Percentiles rank a stretch among this genome's conserved stretches.
Evolutionary conservation across 2,888 invertebrate genomes (phyloP).

Genomic region (Deilephila elpenor): DNA sequence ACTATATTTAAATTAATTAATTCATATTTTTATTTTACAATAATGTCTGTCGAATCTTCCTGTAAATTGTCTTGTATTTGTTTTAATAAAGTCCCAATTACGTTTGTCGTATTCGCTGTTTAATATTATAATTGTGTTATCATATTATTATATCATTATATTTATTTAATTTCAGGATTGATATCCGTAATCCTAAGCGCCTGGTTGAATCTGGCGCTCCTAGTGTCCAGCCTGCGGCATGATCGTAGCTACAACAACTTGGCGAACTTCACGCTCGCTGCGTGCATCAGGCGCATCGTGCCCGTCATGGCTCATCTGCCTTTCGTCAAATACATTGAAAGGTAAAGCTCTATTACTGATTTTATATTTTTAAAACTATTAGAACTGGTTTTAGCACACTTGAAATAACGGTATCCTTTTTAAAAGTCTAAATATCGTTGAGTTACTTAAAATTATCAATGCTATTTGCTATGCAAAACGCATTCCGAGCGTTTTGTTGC

Average conservation of each 20-base stretch:
- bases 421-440: no score
- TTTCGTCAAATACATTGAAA: slow-evolving; percentile 46
- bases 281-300: slow-evolving; percentile 55
- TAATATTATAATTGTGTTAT: no score
- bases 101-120: no score
- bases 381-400: no score
- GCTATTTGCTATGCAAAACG: no score
- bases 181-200: slow-evolving; percentile 53
- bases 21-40: neutral
- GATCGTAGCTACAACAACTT: slow-evolving; percentile 72
- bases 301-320: slow-evolving; percentile 44
- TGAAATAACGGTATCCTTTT: no score
- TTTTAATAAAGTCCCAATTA: no score
- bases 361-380: no score
- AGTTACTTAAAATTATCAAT: no score
- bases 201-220: slow-evolving; percentile 56
- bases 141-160: neutral
- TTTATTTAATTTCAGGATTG: slow-evolving; percentile 53
- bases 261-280: slow-evolving; percentile 64
- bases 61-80: no score
- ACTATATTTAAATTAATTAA: neutral
- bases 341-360: slow-evolving; percentile 43
- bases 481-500: no score
- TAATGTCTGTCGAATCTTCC: no score
- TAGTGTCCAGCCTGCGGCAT: slow-evolving; percentile 52